Conservation (phyloP, 2,797 vertebrate species). For the Mastacembelus armatus region DNA sequence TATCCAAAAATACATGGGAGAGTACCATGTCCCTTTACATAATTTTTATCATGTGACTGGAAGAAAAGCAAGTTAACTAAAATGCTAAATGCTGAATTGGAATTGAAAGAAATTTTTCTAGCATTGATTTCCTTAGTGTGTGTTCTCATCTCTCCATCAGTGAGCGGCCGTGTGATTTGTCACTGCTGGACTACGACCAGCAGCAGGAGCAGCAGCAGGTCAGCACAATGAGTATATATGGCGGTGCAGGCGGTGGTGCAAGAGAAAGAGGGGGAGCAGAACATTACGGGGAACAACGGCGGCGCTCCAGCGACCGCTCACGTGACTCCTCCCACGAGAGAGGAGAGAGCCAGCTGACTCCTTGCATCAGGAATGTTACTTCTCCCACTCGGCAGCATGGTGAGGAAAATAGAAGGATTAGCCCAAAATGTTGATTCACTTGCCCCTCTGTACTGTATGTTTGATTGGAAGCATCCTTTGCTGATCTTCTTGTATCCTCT, state of each 20-base stretch:
- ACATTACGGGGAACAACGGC: slow-evolving; percentile 77
- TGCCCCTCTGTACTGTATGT: background rate
- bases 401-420: slow-evolving; percentile 50
- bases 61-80: too few species aligned
- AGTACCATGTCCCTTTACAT: too few species aligned
- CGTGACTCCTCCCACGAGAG: slow-evolving; percentile 96
- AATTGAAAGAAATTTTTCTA: background rate
- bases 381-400: slow-evolving; percentile 94
- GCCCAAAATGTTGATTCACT: background rate
- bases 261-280: slow-evolving; percentile 76
- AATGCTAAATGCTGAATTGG: too few species aligned
- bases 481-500: background rate
- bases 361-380: slow-evolving; percentile 96
- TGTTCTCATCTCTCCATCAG: slow-evolving; percentile 70
- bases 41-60: too few species aligned
- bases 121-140: slow-evolving; percentile 11
- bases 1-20: too few species aligned
- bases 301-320: slow-evolving; percentile 93
- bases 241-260: slow-evolving; percentile 4
- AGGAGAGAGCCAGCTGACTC: slow-evolving; percentile 93
- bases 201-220: slow-evolving; percentile 51
- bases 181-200: slow-evolving; percentile 83
- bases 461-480: background rate
- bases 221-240: slow-evolving; percentile 89
- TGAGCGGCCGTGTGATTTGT: slow-evolving; percentile 82